A percentile compares a stretch with the other conserved stretches of the same genome.
Conservation (phyloP, 2,888 invertebrate genomes). For the Phyto melanocephala region DNA sequence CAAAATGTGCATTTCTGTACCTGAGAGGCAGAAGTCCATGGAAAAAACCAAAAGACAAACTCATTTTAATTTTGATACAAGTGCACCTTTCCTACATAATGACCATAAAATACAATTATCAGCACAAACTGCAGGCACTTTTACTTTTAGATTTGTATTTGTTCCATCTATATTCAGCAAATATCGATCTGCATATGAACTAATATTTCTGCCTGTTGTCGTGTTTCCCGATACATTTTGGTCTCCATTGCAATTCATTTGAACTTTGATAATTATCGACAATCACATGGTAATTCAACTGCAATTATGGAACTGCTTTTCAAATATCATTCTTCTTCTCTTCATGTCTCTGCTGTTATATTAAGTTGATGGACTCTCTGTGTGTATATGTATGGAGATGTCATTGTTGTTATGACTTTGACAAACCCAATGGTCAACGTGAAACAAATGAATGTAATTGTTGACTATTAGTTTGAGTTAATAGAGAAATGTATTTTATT, state of each 20-base stretch:
- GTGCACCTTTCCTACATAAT: not conserved
- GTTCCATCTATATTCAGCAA: no score
- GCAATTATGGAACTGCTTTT: conserved; percentile 44
- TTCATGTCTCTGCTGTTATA: conserved; percentile 8
- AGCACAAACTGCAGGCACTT: not conserved
- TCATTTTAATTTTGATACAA: no score
- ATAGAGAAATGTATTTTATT: not conserved
- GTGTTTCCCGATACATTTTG: not conserved
- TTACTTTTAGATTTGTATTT: no score
- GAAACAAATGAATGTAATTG: not conserved
- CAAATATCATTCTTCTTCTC: not conserved
- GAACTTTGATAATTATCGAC: conserved; percentile 41
- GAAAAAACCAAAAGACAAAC: no score
- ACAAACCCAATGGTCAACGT: not conserved
- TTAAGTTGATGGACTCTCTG: conserved; percentile 28
- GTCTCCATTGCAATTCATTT: conserved; percentile 33
- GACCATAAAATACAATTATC: not conserved
- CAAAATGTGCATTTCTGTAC: no score
- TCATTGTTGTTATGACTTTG: not conserved
- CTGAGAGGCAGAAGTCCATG: no score
- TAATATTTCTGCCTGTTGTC: no score
- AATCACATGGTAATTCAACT: conserved; percentile 60
- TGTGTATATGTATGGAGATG: not conserved
- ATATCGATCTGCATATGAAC: no score
- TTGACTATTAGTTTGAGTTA: not conserved